A percentile compares a stretch with the other conserved stretches of the same genome.
Evolutionary conservation across 2,888 invertebrate species (phyloP).

Genomic region (Xanthostigma xanthostigma): DNA sequence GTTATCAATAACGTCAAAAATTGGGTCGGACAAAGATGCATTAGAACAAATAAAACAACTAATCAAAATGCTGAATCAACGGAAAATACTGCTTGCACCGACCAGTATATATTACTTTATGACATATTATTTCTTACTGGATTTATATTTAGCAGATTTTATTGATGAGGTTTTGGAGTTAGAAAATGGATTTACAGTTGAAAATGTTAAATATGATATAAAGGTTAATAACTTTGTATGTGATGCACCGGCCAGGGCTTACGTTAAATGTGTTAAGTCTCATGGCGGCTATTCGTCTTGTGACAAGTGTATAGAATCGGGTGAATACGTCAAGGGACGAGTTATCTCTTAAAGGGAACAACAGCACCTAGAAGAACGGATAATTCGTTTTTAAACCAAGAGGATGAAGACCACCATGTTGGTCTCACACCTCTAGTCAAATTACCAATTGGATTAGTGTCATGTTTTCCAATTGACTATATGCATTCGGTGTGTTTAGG

Average conservation of each 20-base stretch:
- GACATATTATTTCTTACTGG: too few species aligned
- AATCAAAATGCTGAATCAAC: too few species aligned
- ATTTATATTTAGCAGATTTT: too few species aligned
- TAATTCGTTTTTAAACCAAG: background rate
- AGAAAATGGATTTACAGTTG: too few species aligned
- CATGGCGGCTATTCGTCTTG: conserved; percentile 9
- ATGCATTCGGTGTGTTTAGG: conserved; percentile 9
- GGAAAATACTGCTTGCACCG: too few species aligned
- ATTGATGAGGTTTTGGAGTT: too few species aligned
- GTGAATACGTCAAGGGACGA: conserved; percentile 3
- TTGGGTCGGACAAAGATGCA: too few species aligned
- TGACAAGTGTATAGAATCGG: conserved; percentile 7
- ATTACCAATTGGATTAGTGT: conserved; percentile 4
- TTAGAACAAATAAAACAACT: too few species aligned
- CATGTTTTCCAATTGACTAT: conserved; percentile 4
- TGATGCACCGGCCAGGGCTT: conserved; percentile 10
- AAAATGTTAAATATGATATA: too few species aligned
- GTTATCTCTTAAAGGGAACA: background rate
- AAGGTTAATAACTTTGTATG: conserved; percentile 10
- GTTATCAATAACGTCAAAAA: too few species aligned
- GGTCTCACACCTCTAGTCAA: conserved; percentile 3
- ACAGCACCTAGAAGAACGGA: conserved; percentile 5
- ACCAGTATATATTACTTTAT: too few species aligned
- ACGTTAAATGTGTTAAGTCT: conserved; percentile 8
- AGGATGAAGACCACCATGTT: conserved; percentile 6